A percentile compares a stretch with the other conserved stretches of the same genome.
These are phyloP conservation scores for Centrocercus urophasianus DNA, from an alignment of 2,113 vertebrate species.

Conservation along the genomic window DNA sequence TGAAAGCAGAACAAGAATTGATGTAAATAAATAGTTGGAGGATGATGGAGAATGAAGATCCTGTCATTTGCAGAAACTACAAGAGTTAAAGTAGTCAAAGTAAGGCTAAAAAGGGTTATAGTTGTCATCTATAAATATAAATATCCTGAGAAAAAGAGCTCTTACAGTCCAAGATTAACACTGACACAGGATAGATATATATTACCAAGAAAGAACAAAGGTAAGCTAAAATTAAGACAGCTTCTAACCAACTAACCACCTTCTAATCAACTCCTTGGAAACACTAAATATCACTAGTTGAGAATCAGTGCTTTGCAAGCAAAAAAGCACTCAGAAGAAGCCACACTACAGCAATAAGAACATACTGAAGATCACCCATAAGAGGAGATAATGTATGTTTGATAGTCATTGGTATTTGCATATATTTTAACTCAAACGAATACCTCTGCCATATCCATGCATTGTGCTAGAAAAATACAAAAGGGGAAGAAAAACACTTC, in stretches of 20 bases:
- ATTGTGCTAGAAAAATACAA: neutral
- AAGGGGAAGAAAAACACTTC: neutral
- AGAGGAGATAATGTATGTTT: constrained; percentile 28
- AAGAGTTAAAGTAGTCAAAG: neutral
- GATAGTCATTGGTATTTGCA: constrained; percentile 30
- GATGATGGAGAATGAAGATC: neutral
- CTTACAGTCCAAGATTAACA: neutral
- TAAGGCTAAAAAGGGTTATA: neutral
- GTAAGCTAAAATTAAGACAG: neutral
- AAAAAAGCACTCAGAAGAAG: neutral
- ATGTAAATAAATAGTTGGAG: neutral
- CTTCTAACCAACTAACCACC: neutral
- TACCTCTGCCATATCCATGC: neutral
- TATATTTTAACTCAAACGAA: constrained; percentile 10
- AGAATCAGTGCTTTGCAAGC: neutral
- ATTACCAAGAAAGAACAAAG: neutral
- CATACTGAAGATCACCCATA: neutral
- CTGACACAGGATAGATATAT: neutral
- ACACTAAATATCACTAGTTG: accelerated
- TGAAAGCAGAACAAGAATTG: neutral
- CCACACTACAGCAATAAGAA: neutral
- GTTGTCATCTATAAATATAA: neutral
- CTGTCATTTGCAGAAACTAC: neutral
- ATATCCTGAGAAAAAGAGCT: neutral
- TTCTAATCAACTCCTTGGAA: neutral